Base-by-base conservation (phyloP, 2,797 vertebrate genomes). In the Malurus splendens region DNA sequence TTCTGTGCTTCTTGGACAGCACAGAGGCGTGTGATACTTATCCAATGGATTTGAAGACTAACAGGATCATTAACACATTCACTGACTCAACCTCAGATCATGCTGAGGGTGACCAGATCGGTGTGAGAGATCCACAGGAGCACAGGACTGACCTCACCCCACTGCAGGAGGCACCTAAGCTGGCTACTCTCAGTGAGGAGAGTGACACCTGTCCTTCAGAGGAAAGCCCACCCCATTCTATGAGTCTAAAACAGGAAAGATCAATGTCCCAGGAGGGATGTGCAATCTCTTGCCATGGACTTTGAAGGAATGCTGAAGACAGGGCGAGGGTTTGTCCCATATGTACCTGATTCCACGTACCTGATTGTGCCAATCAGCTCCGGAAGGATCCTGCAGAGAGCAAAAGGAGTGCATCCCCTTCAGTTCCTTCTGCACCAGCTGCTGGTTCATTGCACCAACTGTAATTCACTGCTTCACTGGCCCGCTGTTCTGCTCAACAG, bases 1-100 rank as follows among this genome's bases (percentile, higher is more conserved):
- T 66, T 75, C 50, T 89, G 79, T 83, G 87, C 45, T 71, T 87
- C 60, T 92, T 92, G 87, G 92, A 89, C 64, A 91, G 66, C 47
- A 50, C 38, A 57, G 60, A 86, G 7, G 33, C 52, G 48, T 42
- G 48, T 81, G 62, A 60, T 87, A 64, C 76, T 81, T 92, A 82
- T 57, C 60, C 30, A 86, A 5, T 28, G 67, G 77, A 86, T 83
- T 87, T 83, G 51, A 7, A 1, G 80, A 74, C 67, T 87, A 81
- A 73, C 24, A 76, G 82, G 52, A 64, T 86, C 67, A 86, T 80
- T 89, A 90, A 76, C 82, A 54, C 38, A 42, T 70, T 75, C 87
- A 39, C 32, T 73, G 76, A 17, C 56, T 87, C 59, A 78, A 10
- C 41, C 51, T 76, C 18, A 16, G 59, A 22, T 45, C 27, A 27